A percentile compares a stretch with the other conserved stretches of the same genome.
Conservation (phyloP, 2,888 invertebrate genomes). For the Platycheirus rosarum region DNA sequence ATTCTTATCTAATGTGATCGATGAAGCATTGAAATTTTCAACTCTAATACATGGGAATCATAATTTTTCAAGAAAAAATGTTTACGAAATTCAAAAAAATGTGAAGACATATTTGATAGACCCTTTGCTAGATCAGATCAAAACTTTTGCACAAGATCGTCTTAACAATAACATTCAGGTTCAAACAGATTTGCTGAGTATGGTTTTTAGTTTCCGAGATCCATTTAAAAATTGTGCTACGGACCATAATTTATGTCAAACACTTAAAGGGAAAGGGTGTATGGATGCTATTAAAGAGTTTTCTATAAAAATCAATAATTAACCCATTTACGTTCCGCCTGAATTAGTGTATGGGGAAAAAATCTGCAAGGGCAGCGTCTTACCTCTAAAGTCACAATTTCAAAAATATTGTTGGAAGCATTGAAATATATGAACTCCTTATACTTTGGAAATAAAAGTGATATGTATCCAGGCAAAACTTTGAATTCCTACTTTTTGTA, state of each 20-base stretch:
- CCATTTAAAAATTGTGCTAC: slow-evolving; percentile 25
- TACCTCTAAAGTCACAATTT: slow-evolving; percentile 22
- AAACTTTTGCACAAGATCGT: slow-evolving; percentile 21
- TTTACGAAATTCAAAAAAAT: slow-evolving; percentile 31
- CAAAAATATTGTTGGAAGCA: slow-evolving; percentile 23
- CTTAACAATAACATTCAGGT: slow-evolving; percentile 26
- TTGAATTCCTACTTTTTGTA: slow-evolving; percentile 36
- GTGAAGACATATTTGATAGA: slow-evolving; percentile 27
- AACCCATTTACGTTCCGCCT: slow-evolving; percentile 15
- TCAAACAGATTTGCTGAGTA: slow-evolving; percentile 18
- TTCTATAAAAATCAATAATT: slow-evolving; percentile 29
- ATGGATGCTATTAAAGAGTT: slow-evolving; percentile 36
- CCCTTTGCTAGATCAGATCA: slow-evolving; percentile 30
- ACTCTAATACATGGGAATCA: slow-evolving; percentile 24
- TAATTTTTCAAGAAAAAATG: slow-evolving; percentile 27
- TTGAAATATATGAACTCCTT: slow-evolving; percentile 31
- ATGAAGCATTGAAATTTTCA: slow-evolving; percentile 34
- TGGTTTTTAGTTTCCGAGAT: slow-evolving; percentile 29
- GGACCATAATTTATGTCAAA: no score
- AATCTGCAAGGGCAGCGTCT: slow-evolving; percentile 26
- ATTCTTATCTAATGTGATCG: slow-evolving; percentile 13
- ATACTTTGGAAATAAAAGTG: slow-evolving; percentile 26
- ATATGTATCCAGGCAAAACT: slow-evolving; percentile 30
- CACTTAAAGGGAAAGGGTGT: slow-evolving; percentile 22
- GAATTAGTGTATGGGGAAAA: slow-evolving; percentile 34